Base-by-base conservation (phyloP, 2,888 invertebrate species). In the Cryptus viduatorius region DNA sequence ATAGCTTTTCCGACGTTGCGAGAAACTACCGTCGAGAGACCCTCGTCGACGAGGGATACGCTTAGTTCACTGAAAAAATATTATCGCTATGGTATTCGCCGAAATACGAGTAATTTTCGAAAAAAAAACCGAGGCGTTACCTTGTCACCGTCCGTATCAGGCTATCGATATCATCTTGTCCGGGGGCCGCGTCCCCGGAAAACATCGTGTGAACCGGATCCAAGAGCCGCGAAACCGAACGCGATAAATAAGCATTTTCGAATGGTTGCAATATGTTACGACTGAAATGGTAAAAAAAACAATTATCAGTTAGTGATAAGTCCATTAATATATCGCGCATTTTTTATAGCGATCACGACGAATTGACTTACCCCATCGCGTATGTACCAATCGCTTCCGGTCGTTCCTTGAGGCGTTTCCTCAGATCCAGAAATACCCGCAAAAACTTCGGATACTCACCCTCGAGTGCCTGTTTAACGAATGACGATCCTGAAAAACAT, bases 161-260 rank as follows among this genome's bases (percentile, higher is more conserved):
- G 86, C 95, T 95, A 89, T 98, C 97, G 75, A 98, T 96, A 93
- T 97, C 97, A 88, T 97, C 97, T 91, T 96, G 95, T 44, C 95
- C 95, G 0, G 98, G 97, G 87, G 95, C 95, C 87, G 95, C 95
- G 79, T 96, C 95, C 73, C 95, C 95, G 93, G 96, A 94, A 93
- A 97, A 98, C 95, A 98, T 97, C 79, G 96, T 96, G 90, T 98
- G 96, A 0, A 98, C 97, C 7, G 98, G 97, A 91, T 98, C 98
- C 87, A 98, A 95, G 31, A 98, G 94, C 85, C 97, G 96, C 0
- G 97, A 97, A 86, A 98, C 95, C 1, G 98, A 98, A 90, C 96
- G 96, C 0, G 97, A 97, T 71, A 98, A 94, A 93, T 98, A 98
- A 0, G 97, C 96, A 90, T 97, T 97, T 94, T 98, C 98, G 95